These are phyloP conservation scores for Enteromius thamalakanensis DNA, from an alignment of 2,797 vertebrate genomes.

Conservation along the genomic window DNA sequence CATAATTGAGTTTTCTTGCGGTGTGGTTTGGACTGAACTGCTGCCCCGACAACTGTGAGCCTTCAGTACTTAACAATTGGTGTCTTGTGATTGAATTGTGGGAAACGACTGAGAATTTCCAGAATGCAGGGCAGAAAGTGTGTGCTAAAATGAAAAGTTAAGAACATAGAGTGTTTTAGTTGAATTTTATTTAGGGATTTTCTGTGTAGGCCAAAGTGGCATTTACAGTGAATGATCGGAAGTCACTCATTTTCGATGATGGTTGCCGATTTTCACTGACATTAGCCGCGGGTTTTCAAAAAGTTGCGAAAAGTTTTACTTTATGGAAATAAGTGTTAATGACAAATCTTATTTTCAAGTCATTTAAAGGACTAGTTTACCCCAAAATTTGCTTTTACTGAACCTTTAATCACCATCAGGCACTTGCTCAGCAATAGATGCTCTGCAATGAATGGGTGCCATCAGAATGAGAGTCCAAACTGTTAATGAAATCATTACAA, in stretches of 20 bases:
- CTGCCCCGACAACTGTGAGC: constrained; percentile 41
- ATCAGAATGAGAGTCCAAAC: background rate
- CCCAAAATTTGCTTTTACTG: background rate
- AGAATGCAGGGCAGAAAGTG: constrained; percentile 53
- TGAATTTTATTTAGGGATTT: constrained; percentile 18
- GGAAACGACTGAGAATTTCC: constrained; percentile 57
- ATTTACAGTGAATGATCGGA: background rate
- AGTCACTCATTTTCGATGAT: background rate
- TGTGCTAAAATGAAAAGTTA: constrained; percentile 24
- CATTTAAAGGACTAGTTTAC: background rate
- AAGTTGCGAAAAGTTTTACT: background rate
- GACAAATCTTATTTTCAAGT: background rate
- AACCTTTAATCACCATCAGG: background rate
- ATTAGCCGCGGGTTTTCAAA: background rate
- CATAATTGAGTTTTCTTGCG: constrained; percentile 36
- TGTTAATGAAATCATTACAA: background rate
- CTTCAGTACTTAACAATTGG: constrained; percentile 47
- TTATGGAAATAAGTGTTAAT: background rate
- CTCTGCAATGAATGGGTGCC: background rate
- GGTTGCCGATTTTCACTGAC: background rate
- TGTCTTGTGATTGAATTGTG: constrained; percentile 62
- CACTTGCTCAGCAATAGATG: background rate
- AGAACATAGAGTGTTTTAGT: background rate
- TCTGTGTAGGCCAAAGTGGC: background rate
- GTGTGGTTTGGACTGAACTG: constrained; percentile 25